Percentiles rank a stretch among this genome's conserved stretches.
Evolutionary conservation across 2,797 vertebrate genomes (phyloP).

Genomic region (Phataginus tricuspis): DNA sequence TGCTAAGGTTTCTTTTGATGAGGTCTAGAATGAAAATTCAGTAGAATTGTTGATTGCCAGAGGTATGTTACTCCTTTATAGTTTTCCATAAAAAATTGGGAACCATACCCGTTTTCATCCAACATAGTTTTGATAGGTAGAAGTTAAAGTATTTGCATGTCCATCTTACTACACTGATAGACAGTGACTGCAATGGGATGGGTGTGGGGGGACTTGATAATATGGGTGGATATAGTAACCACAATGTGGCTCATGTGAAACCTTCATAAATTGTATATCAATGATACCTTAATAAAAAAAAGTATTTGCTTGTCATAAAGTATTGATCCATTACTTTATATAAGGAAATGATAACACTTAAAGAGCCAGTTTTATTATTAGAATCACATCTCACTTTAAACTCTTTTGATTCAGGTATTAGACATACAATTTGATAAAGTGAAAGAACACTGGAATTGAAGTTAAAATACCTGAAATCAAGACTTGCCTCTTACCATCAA

Average conservation of each 20-base stretch:
- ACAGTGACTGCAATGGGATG: too few relatives aligned
- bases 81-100: neutral
- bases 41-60: neutral
- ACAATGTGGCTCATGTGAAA: too few relatives aligned
- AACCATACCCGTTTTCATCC: neutral
- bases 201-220: too few relatives aligned
- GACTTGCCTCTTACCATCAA: neutral
- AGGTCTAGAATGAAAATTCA: slow-evolving; percentile 21
- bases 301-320: slow-evolving; percentile 2
- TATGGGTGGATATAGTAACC: too few relatives aligned
- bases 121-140: neutral
- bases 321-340: slow-evolving; percentile 5
- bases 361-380: neutral
- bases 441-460: neutral
- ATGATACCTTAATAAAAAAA: too few relatives aligned
- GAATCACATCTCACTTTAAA: slow-evolving; percentile 29
- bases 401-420: neutral
- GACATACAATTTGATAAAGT: neutral
- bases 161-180: too few relatives aligned
- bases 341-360: slow-evolving; percentile 46
- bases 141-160: neutral
- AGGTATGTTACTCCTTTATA: neutral
- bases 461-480: neutral
- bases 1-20: slow-evolving; percentile 42
- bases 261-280: too few relatives aligned